Evolutionary conservation across 2,113 vertebrate species (phyloP), one percentile per base, ranked within the genome.

Genomic region (Leucosticte australis): DNA sequence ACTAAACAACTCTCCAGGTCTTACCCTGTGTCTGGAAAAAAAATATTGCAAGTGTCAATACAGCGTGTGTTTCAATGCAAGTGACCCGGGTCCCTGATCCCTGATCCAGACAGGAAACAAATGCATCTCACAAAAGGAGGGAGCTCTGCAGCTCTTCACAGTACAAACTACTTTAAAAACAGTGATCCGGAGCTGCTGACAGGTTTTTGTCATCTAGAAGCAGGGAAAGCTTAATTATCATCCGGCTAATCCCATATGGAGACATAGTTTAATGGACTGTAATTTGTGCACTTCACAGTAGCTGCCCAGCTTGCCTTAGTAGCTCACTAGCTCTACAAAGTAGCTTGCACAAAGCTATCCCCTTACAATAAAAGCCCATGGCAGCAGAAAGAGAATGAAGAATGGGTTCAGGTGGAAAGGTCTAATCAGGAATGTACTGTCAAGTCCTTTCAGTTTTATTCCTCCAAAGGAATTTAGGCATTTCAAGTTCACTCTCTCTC

Each of bases 251-350:
- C 94, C 93, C 80, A 26, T 69, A 90, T 95, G 86, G 87, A 96
- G 79, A 89, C 41, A 69, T 73, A 62, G 75, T 83, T 87, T 96
- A 95, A 87, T 52, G 18, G 78, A 82, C 46, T 87, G 76, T 87
- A 94, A 95, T 97, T 96, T 90, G 41, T 92, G 78, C 77, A 90
- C 90, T 94, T 96, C 96, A 91, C 56, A 89, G 92, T 59, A 78
- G 91, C 88, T 82, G 82, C 85, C 85, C 93, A 78, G 91, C 67
- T 94, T 89, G 92, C 93, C 75, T 92, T 77, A 55, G 17, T 81
- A 95, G 89, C 83, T 95, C 91, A 85, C 78, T 83, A 84, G 83
- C 74, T 94, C 86, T 67, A 68, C 22, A 9, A 92, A 93, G 87
- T 22, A 87, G 65, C 52, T 78, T 69, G 64, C 87, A 86, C 67